Conservation (phyloP, 2,797 vertebrate genomes). For the Echiichthys vipera region DNA sequence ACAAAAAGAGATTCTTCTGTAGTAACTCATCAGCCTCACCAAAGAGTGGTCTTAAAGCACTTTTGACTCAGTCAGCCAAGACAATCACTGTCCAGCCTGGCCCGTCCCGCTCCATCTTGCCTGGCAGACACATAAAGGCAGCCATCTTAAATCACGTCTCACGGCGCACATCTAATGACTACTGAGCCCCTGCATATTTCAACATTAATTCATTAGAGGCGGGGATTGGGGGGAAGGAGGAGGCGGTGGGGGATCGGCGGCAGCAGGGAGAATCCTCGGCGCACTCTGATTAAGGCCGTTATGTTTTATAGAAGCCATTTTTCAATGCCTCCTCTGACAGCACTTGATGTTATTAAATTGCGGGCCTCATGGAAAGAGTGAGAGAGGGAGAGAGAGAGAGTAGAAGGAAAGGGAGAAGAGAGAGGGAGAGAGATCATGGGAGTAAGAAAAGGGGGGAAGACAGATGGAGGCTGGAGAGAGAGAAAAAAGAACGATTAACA, state of each 20-base stretch:
- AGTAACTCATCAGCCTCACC: slow-evolving; percentile 35
- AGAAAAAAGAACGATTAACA: slow-evolving; percentile 77
- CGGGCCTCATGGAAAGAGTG: slow-evolving; percentile 90
- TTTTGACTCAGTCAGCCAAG: slow-evolving; percentile 67
- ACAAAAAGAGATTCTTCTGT: slow-evolving; percentile 9
- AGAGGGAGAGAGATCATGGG: slow-evolving; percentile 49
- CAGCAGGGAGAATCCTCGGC: slow-evolving; percentile 86
- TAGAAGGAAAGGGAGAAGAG: slow-evolving; percentile 32
- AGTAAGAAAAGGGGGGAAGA: slow-evolving; percentile 67
- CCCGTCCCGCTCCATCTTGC: slow-evolving; percentile 74
- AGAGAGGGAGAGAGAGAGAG: slow-evolving; percentile 59
- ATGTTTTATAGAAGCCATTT: slow-evolving; percentile 98
- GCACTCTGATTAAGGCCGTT: slow-evolving; percentile 98
- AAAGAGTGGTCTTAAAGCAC: slow-evolving; percentile 46
- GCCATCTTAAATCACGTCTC: slow-evolving; percentile 88
- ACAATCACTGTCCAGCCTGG: slow-evolving; percentile 69
- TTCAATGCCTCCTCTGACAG: slow-evolving; percentile 97
- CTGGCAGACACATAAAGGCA: slow-evolving; percentile 80
- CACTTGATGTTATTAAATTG: slow-evolving; percentile 99
- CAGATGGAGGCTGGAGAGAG: slow-evolving; percentile 72
- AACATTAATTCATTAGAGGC: slow-evolving; percentile 97
- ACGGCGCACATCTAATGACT: slow-evolving; percentile 93
- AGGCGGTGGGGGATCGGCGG: slow-evolving; percentile 72
- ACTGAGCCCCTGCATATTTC: slow-evolving; percentile 95
- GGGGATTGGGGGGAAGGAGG: slow-evolving; percentile 82